Conservation (phyloP, 2,797 vertebrate genomes). For the Cyclura pinguis region DNA sequence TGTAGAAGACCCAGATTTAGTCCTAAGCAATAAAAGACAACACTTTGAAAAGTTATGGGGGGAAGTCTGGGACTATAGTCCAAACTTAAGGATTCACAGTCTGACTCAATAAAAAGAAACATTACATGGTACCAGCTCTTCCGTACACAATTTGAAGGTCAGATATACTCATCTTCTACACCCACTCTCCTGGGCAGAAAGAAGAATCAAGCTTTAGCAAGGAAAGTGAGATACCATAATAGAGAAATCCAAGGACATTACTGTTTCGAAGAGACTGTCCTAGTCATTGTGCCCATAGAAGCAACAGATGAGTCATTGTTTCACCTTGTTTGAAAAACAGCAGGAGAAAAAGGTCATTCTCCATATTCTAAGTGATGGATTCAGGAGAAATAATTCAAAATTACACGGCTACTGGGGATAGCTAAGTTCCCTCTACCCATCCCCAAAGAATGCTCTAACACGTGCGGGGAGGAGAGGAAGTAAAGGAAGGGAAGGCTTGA, state of each 20-base stretch:
- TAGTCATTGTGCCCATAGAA: neutral
- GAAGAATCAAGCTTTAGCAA: neutral
- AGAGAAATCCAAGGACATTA: neutral
- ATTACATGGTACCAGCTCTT: neutral
- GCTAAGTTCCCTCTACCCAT: neutral
- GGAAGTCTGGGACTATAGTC: too few relatives aligned
- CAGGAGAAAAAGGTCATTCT: neutral
- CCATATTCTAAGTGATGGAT: neutral
- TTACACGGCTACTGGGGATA: neutral
- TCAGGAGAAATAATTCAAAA: neutral
- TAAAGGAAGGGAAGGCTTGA: too few relatives aligned
- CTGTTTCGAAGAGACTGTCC: neutral
- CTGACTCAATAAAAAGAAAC: neutral
- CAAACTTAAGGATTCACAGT: too few relatives aligned
- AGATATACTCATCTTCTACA: neutral
- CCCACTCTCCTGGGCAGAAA: neutral
- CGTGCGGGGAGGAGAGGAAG: too few relatives aligned
- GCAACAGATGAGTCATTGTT: neutral
- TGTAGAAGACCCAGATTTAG: neutral
- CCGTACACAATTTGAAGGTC: neutral
- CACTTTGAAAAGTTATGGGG: neutral
- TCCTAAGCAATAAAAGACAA: neutral
- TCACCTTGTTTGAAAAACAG: neutral
- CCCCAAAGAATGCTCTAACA: too few relatives aligned
- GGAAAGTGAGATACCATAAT: neutral